A percentile compares a stretch with the other conserved stretches of the same genome.
phyloP scores from a whole-genome alignment of 1,140 invertebrate genomes.

The Microplitis mediator region DNA sequence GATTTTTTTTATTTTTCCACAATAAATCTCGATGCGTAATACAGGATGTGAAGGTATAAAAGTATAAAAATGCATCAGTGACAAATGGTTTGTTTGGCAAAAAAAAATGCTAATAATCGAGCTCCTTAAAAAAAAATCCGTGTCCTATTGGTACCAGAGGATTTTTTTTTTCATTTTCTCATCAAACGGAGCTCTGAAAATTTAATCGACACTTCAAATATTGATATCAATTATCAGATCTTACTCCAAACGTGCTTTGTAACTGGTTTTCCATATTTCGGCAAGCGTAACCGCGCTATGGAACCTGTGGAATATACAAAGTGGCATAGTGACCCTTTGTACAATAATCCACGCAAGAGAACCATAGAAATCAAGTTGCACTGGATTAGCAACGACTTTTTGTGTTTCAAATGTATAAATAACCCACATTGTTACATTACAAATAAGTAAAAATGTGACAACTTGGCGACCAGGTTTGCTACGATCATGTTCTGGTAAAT shows the following conservation, averaged over 20 bases:
- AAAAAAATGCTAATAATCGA: not conserved
- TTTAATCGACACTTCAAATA: no score
- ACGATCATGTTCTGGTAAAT: constrained; percentile 87
- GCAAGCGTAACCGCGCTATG: constrained; percentile 95
- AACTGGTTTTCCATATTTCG: constrained; percentile 98
- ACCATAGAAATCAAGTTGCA: constrained; percentile 92
- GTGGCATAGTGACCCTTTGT: constrained; percentile 88
- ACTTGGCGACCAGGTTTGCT: constrained; percentile 93
- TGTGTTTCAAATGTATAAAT: constrained; percentile 96
- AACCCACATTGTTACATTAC: constrained; percentile 94
- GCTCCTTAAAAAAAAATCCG: not conserved
- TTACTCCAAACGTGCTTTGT: constrained; percentile 87
- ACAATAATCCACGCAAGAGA: constrained; percentile 94
- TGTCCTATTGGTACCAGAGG: not conserved
- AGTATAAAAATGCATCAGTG: constrained; percentile 56
- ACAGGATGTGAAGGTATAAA: constrained; percentile 52
- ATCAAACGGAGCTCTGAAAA: no score
- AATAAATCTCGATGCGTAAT: constrained; percentile 39
- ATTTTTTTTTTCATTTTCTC: no score
- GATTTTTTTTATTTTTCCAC: not conserved
- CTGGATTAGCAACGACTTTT: constrained; percentile 88
- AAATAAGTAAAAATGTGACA: constrained; percentile 93
- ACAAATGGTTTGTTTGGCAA: not conserved
- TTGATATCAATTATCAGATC: constrained; percentile 39
- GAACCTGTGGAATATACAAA: constrained; percentile 97